Evolutionary conservation across 2,113 vertebrate genomes (phyloP), one percentile per base, ranked within the genome.

Genomic region (Archocentrus centrarchus): DNA sequence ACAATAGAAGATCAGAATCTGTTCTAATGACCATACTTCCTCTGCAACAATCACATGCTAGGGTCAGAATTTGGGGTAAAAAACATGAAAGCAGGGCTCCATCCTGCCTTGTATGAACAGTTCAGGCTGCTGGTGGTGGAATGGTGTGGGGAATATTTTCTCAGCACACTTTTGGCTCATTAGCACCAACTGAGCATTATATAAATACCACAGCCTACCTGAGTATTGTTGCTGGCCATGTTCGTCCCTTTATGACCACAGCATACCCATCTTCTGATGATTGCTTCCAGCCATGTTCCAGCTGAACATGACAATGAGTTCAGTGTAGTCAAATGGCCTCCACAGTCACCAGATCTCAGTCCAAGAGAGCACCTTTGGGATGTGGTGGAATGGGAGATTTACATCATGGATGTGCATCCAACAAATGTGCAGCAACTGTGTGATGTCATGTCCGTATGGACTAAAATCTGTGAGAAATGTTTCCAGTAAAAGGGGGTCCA

Each of bases 381-480:
- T 66, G 14, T 27, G n/a, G n/a, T 66, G 63, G 44, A 66, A 66
- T 7, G 5, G 39, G 63, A 66, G 37, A 66, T 66, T 66, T n/a
- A n/a, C 63, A 24, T 39, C 63, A 14, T 15, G 11, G 4, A 5
- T 44, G 63, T 66, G 39, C n/a, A 44, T n/a, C n/a, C 13, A 24
- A 27, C 63, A 47, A 68, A 41, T 68, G 7, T 47, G 15, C 22
- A 68, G 22, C 8, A 68, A 68, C 39, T 68, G 63, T 44, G 24
- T 68, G n/a, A 68, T 47, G 22, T 68, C 63, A 47, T 68, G 63
- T 68, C 63, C 27, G 24, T 47, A 68, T 68, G 44, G 63, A 68
- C 39, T 7, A 5, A 47, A 44, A 68, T 14, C 7, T 10, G 22
- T 24, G 39, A 66, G 63, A 6, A 47, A 39, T 66, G 4, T 68